Base-by-base conservation (phyloP, 2,797 vertebrate species). In the Erithacus rubecula region DNA sequence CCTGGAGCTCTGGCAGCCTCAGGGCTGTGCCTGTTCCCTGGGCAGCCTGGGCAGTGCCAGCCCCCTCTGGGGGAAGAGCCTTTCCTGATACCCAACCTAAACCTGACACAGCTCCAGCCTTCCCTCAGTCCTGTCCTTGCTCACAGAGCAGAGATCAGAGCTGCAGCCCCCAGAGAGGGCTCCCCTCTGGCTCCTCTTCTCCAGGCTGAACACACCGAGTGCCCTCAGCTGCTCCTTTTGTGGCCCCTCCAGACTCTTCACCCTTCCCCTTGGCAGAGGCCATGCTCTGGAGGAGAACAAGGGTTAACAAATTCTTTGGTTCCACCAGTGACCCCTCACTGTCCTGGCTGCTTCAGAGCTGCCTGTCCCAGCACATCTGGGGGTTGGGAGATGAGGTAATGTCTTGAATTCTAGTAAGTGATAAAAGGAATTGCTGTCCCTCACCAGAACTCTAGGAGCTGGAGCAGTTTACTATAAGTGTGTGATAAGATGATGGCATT, bases 241-340 rank as follows among this genome's bases (percentile, higher is more conserved):
- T 59, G 68, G 46, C 39, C 13, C 12, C 32, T 43, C 32, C 67
- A 64, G 43, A 24, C 26, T 53, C 60, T 46, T 21, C 39, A 5
- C 18, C 15, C 39, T 46, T 29, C 30, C 24, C 22, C 53, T 41
- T 13, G 41, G 39, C 30, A 32, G 77, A 26, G 44, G 27, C 39
- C 1, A 0, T 16, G n/a, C 32, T 36, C 39, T 0, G 0, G 16
- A 41, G 68, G 55, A 41, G n/a, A 60, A 14, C 0, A 6, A 23
- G 59, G 9, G 8, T 52, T 34, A 17, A 6, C 11, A 75, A 71
- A 32, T 7, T 58, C 49, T 55, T 41, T 1, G 5, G 26, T 43
- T 89, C 51, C 43, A 13, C 5, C 11, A 9, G 39, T 17, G 36
- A 16, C 19, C 65, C 56, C 17, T 74, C 4, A 0, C 55, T 53